phyloP scores from a whole-genome alignment of 2,888 invertebrate species.

The Gasteruption jaculator region DNA sequence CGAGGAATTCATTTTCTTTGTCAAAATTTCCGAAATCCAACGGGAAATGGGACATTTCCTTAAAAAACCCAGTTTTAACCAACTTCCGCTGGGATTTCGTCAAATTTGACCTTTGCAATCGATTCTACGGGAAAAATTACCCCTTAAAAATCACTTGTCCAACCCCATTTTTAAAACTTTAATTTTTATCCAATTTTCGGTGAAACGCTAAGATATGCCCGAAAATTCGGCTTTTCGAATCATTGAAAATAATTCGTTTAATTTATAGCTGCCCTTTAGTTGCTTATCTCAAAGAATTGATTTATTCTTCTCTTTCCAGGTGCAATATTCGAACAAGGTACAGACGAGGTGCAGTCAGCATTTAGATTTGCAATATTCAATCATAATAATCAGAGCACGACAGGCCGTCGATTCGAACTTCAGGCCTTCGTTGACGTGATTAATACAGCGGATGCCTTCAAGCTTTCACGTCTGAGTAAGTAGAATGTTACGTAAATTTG shows the following conservation, averaged over 20 bases:
- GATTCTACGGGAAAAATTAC: no score
- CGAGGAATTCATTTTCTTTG: no score
- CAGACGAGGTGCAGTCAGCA: constrained; percentile 89
- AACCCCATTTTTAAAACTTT: no score
- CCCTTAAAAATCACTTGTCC: no score
- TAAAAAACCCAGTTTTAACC: no score
- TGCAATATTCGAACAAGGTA: constrained; percentile 88
- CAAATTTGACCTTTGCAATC: no score
- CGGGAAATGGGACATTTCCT: no score
- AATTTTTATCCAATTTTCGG: no score
- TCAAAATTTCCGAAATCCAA: no score
- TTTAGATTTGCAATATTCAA: constrained; percentile 85
- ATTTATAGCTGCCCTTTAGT: constrained; percentile 1
- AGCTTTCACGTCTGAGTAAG: constrained; percentile 87
- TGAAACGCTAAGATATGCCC: background rate
- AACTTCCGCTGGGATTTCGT: no score
- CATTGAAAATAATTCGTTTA: background rate
- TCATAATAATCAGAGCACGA: constrained; percentile 80
- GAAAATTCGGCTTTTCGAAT: background rate
- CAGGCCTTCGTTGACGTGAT: constrained; percentile 88
- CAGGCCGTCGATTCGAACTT: constrained; percentile 73
- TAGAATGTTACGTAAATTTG: no score
- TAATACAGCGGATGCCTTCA: constrained; percentile 90
- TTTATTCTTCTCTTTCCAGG: constrained; percentile 58
- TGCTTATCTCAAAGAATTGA: background rate